A percentile compares a stretch with the other conserved stretches of the same genome.
These are phyloP conservation scores for Cantharis rustica DNA, from an alignment of 2,888 invertebrate species.

Conservation along the genomic window DNA sequence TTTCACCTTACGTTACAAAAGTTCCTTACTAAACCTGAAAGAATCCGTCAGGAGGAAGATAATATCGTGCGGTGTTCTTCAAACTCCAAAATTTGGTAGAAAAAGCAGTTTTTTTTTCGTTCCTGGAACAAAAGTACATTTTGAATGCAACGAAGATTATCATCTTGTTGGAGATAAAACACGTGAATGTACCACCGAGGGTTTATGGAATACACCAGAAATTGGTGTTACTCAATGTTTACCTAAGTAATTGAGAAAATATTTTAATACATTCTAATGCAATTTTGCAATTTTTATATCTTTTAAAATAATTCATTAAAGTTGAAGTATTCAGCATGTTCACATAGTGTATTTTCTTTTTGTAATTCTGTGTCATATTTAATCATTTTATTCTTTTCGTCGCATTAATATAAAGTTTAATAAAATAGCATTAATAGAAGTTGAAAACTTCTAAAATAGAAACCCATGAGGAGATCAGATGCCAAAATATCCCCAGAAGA, in stretches of 20 bases:
- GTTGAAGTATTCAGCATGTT: too few species aligned
- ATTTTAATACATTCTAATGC: too few species aligned
- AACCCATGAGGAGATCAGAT: too few species aligned
- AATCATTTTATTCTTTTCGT: too few species aligned
- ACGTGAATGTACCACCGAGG: conserved; percentile 77
- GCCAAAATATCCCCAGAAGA: too few species aligned
- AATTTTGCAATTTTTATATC: too few species aligned
- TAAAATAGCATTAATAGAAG: too few species aligned
- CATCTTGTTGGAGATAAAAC: conserved; percentile 83
- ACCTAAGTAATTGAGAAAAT: conserved; percentile 44
- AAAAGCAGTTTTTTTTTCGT: conserved; percentile 89
- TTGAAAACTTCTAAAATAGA: too few species aligned
- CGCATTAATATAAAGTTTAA: too few species aligned
- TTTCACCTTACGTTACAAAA: conserved; percentile 83
- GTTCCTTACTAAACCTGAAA: conserved; percentile 56
- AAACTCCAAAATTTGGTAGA: conserved; percentile 87
- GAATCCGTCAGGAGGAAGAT: conserved; percentile 59
- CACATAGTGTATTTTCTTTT: too few species aligned
- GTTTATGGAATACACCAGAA: conserved; percentile 84
- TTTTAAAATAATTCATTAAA: too few species aligned
- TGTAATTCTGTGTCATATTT: too few species aligned
- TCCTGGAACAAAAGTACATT: conserved; percentile 85
- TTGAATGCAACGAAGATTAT: conserved; percentile 90
- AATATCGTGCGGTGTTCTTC: conserved; percentile 84
- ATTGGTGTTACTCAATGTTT: conserved; percentile 89